Conservation (phyloP, 2,888 invertebrate species). For the Rhagonycha fulva region DNA sequence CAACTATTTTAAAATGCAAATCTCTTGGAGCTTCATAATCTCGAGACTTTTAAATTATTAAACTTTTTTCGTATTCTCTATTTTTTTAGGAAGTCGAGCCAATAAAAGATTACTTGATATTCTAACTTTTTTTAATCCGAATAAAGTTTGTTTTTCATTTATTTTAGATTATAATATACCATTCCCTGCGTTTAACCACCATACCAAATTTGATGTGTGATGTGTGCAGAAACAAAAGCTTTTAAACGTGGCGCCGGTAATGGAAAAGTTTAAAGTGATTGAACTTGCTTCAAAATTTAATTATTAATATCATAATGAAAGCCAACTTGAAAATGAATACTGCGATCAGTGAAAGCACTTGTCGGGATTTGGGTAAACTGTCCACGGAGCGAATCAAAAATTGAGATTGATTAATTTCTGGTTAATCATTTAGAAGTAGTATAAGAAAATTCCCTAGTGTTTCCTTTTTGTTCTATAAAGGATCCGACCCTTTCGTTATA, state of each 20-base stretch:
- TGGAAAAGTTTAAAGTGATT: not conserved
- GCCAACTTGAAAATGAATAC: not conserved
- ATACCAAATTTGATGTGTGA: not conserved
- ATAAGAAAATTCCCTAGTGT: not conserved
- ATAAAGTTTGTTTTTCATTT: not conserved
- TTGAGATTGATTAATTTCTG: not conserved
- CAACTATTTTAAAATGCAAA: not conserved
- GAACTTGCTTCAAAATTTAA: not conserved
- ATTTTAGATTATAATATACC: too few species aligned
- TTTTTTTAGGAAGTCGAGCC: not conserved
- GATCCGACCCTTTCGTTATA: not conserved
- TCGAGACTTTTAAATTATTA: not conserved
- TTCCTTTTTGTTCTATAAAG: not conserved
- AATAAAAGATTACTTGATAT: not conserved
- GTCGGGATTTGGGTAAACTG: not conserved
- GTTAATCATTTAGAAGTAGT: not conserved
- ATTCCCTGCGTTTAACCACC: not conserved
- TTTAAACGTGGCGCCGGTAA: not conserved
- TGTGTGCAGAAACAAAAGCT: not conserved
- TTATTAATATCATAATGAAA: not conserved
- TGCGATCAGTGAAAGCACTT: not conserved
- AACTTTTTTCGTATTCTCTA: not conserved
- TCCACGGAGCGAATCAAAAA: not conserved
- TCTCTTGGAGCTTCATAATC: not conserved
- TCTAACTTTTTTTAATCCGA: not conserved